Base-by-base conservation (phyloP, 2,113 vertebrate genomes). In the Lota lota region DNA sequence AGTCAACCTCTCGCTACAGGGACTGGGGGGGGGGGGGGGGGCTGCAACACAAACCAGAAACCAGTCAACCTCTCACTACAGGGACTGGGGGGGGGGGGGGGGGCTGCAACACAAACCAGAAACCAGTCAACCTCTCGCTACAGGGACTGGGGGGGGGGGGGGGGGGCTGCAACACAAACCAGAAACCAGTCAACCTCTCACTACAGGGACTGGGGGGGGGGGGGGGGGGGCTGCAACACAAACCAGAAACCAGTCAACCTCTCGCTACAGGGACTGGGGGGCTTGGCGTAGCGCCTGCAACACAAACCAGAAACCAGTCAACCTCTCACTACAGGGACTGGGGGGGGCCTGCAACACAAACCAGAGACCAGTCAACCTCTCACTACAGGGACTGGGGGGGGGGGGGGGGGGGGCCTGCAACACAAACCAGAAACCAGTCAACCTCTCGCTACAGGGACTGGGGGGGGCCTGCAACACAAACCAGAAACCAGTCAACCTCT, bases 321-420 rank as follows among this genome's bases (percentile, higher is more conserved):
- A n/a, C n/a, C 83, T 88, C 66, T 93, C 92, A 73, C 68, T 84
- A 20, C 89, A 87, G 16, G 90, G 89, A 4, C 75, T 86, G 76
- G 91, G 86, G 18, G 90, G 90, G 76, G 96, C 74, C 97, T 98
- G 70, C 64, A 85, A 83, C 33, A 69, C 10, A 22, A 79, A 64
- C 75, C 15, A 68, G 15, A 17, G 0, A 16, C 22, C 56, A n/a
- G n/a, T n/a, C n/a, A n/a, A n/a, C n/a, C 83, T 88, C 66, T 93
- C 92, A 73, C 68, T 84, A 20, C 89, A 87, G 16, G 90, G 89
- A 4, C 75, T 86, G 76, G 91, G 86, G 18, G 90, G 90, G 76
- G 94, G 98, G 69, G 96, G 91, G 4, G 95, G 98, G 74, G 95
- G 96, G n/a, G n/a, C 74, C 97, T 98, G 70, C 64, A 85, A 83